Percentiles rank a stretch among this genome's conserved stretches.
Conservation (phyloP, 2,888 invertebrate genomes). For the Acholoe squamosa region DNA sequence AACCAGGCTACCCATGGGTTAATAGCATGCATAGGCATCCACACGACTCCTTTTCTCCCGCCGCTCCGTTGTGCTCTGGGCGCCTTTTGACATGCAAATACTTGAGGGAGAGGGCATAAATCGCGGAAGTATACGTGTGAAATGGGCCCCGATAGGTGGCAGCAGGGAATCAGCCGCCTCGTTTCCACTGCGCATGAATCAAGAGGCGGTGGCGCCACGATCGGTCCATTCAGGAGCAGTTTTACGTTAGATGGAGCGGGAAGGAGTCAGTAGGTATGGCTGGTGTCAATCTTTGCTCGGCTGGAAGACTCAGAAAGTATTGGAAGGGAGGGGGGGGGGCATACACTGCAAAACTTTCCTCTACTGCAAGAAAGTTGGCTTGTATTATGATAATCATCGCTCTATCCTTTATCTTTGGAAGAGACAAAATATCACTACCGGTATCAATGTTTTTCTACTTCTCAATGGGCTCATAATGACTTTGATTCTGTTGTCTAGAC, state of each 20-base stretch:
- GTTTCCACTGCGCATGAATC: slow-evolving; percentile 42
- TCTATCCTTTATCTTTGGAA: no score
- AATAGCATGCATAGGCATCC: slow-evolving; percentile 57
- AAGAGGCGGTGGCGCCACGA: neutral
- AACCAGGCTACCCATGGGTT: neutral
- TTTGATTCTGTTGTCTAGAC: no score
- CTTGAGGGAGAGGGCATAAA: slow-evolving; percentile 39
- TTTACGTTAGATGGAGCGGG: neutral
- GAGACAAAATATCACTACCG: no score
- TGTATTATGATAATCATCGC: no score
- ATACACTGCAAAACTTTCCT: no score
- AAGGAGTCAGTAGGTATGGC: neutral
- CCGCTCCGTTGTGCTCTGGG: neutral
- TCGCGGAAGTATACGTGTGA: slow-evolving; percentile 49
- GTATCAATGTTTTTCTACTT: no score
- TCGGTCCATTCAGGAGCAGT: neutral
- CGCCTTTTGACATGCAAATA: slow-evolving; percentile 58
- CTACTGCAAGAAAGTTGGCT: no score
- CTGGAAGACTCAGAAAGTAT: no score
- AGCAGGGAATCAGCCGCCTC: neutral
- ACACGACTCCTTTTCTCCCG: neutral
- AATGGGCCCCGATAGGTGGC: slow-evolving; percentile 46
- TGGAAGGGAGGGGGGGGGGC: no score
- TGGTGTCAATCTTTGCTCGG: neutral
- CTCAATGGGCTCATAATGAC: no score